Evolutionary conservation across 2,797 vertebrate genomes (phyloP), one percentile per base, ranked within the genome.

Genomic region (Premnoplex brunnescens): DNA sequence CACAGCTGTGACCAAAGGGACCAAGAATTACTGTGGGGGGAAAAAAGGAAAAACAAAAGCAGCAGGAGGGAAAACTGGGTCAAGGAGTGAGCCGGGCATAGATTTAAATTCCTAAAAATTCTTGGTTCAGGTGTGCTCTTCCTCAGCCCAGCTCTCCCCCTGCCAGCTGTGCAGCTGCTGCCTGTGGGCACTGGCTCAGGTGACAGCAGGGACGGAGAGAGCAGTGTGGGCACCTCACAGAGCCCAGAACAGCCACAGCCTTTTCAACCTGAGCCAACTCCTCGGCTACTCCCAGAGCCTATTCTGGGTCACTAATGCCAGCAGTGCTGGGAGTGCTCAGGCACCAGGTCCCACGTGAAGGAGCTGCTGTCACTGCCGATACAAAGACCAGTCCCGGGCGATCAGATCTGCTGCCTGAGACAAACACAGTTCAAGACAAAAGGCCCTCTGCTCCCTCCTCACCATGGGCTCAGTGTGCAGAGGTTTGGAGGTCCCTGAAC

Each of bases 371-470:
- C 56, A 7, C 17, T 0, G 68, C 46, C 0, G 2, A 24, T 17
- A 2, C 64, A 5, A 32, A 12, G 19, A 5, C 11, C 17, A 0
- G 6, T 6, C 44, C 71, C 5, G 44, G 43, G 5, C 0, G 0
- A 0, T 1, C 12, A 11, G 21, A 37, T 23, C 49, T 12, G 58
- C n/a, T 3, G 1, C 44, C 48, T 2, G 0, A 11, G 51, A 4
- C 51, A 23, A 34, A 19, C 0, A 2, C 23, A 26, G 52, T 0
- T 20, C 69, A 3, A 37, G 26, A 3, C 17, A 44, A 14, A 51
- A 19, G 24, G 36, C 19, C 30, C n/a, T 69, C n/a, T 3, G 2
- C 16, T 37, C 18, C 58, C 9, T 39, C 3, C 11, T 10, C 1
- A 2, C 60, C 2, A 0, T 0, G n/a, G 51, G 76, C 74, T 67